Conservation (phyloP, 2,797 vertebrate genomes). For the Acipenser transmontanus region DNA sequence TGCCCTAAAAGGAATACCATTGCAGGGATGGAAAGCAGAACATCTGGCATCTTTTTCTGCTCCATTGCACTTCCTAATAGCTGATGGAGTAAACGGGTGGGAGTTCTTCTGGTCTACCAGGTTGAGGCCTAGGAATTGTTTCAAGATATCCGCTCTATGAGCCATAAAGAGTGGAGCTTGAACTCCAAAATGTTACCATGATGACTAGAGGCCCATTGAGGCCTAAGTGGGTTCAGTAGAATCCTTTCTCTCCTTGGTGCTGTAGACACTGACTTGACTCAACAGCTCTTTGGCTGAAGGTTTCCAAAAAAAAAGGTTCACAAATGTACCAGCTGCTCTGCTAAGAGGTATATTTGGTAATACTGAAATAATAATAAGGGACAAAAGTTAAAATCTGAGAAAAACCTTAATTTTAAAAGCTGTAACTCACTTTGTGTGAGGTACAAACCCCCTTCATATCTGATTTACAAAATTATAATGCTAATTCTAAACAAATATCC, state of each 20-base stretch:
- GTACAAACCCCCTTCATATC: neutral
- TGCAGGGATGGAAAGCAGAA: constrained; percentile 1
- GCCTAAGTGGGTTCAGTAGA: neutral
- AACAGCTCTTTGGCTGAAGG: neutral
- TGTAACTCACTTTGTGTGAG: neutral
- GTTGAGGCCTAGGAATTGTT: neutral
- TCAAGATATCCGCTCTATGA: constrained; percentile 1
- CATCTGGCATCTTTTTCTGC: constrained; percentile 11
- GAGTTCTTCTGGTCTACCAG: constrained; percentile 9
- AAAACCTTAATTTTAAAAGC: too few species aligned
- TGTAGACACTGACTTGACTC: neutral
- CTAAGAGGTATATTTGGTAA: too few species aligned
- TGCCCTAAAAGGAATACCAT: neutral
- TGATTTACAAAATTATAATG: neutral
- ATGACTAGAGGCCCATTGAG: neutral
- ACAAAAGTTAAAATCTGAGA: too few species aligned
- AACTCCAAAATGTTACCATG: neutral
- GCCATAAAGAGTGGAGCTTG: neutral
- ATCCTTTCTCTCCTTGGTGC: neutral
- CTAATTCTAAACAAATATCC: constrained; percentile 2
- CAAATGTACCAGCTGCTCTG: too few species aligned
- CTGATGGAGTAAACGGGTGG: constrained; percentile 4
- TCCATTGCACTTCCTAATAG: constrained; percentile 9
- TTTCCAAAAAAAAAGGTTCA: too few species aligned
- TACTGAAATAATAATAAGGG: too few species aligned